Base-by-base conservation (phyloP, 1,140 invertebrate species). In the Phthorimaea operculella region DNA sequence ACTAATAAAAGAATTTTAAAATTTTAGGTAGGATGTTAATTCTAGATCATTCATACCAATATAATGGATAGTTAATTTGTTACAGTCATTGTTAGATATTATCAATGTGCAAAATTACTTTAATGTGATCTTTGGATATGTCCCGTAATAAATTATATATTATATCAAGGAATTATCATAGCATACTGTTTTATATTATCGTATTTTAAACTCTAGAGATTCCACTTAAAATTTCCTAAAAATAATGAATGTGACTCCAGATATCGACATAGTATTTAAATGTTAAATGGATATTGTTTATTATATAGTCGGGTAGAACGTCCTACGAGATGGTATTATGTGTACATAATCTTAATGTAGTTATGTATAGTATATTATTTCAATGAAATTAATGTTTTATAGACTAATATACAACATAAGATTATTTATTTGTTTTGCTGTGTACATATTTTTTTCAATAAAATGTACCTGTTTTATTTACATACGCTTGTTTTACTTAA, bases 391-490 rank as follows among this genome's bases (percentile, higher is more conserved):
- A 84, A 84, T 84, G 81, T 84, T 84, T 84, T 84, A 81, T 82
- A 82, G 78, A 84, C 72, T 82, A 84, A 84, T 84, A 84, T 84
- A 84, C 81, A 79, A 81, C 59, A 79, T 84, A 84, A 84, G 81
- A 84, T 84, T 84, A 84, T 84, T 84, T 84, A 84, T 84, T 84
- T 84, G 81, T 84, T 84, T 84, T 84, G 79, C 79, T 82, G 81
- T 82, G 81, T 84, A 84, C 76, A 84, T 84, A 82, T 82, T 84
- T 82, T 69, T 83, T 83, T 82, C 79, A 83, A 82, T 84, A 84
- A 84, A 84, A 79, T 79, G 81, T 84, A 84, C 81, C 81, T 84
- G 81, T 84, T 84, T 84, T 84, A 79, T 76, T 74, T 78, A 69
- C 62, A 60, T 47, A 28, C 21, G 21, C 21, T 28, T 28, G 21